phyloP scores from a whole-genome alignment of 2,797 vertebrate species.

The Acipenser ruthenus region DNA sequence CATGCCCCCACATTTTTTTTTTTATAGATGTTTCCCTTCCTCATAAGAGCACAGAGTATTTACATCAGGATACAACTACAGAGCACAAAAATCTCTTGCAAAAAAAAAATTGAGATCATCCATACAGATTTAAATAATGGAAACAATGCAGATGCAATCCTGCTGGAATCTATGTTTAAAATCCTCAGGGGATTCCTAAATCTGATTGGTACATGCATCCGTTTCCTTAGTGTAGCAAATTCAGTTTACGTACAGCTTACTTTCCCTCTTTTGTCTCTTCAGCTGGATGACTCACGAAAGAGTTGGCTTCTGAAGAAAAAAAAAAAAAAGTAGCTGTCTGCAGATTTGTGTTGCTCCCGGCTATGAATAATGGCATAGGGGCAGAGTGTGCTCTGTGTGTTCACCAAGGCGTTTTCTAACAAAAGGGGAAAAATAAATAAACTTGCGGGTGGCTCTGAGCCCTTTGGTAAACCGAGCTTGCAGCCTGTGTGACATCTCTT shows the following conservation, averaged over 20 bases:
- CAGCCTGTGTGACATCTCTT: too few species aligned
- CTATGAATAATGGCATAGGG: conserved; percentile 38
- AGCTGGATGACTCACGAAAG: conserved; percentile 29
- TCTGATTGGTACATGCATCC: conserved; percentile 9
- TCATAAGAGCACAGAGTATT: too few species aligned
- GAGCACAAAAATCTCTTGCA: too few species aligned
- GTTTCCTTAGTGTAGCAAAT: neutral
- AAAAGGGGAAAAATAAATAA: neutral
- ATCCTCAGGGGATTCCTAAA: conserved; percentile 6
- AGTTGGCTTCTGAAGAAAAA: conserved; percentile 13
- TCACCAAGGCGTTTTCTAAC: conserved; percentile 3
- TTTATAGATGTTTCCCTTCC: too few species aligned
- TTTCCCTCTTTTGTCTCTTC: conserved; percentile 16
- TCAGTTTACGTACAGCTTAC: conserved; percentile 6
- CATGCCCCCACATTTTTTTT: too few species aligned
- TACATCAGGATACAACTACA: too few species aligned
- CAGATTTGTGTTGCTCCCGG: conserved; percentile 31
- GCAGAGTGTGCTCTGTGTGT: conserved; percentile 31
- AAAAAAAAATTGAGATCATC: too few species aligned
- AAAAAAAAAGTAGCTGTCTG: conserved; percentile 17
- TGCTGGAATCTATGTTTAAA: too few species aligned
- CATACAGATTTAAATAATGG: too few species aligned
- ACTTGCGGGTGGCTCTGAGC: conserved; percentile 9
- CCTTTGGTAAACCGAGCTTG: neutral
- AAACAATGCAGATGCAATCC: too few species aligned